Evolutionary conservation across 2,113 vertebrate species (phyloP), one percentile per base, ranked within the genome.

Genomic region (Laticauda laticaudata): DNA sequence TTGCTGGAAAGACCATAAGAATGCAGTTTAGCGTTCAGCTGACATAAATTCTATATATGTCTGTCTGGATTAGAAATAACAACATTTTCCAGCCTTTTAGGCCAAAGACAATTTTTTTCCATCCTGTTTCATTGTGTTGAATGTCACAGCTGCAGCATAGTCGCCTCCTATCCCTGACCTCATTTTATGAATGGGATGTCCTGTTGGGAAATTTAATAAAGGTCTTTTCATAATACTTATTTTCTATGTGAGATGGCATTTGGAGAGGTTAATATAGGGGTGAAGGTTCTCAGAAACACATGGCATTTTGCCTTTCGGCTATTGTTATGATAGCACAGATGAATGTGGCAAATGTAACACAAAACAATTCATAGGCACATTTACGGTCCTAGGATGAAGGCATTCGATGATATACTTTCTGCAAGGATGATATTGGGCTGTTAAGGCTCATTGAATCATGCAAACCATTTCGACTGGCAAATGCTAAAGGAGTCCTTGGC

Each of bases 171-270:
- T 45, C n/a, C 9, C 91, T 92, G 93, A 53, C 92, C 59, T 95
- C 55, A 1, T 94, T 96, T 97, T 95, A 86, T 93, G 92, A 95
- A 96, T 95, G 95, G 91, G 94, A 96, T 96, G 96, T 91, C 91
- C 91, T 93, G 85, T 93, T 96, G 91, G 26, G 34, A 85, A 91
- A 81, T 51, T 92, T 93, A 93, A 97, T 96, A 96, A 94, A 95
- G 90, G 91, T 96, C 92, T 92, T 97, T 96, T 97, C 93, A 96
- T 96, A 88, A 94, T 92, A 94, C 87, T 56, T n/a, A 94, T 34
- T 29, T 95, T 95, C 12, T 21, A 89, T 96, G 93, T 92, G 93
- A 87, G 95, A 81, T 95, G 95, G 93, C 87, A 64, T 94, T 96
- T 93, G 75, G n/a, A 92, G 94, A 89, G 89, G 92, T 94, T 95